Base-by-base conservation (phyloP, 2,113 vertebrate genomes). In the Sialia sialis region DNA sequence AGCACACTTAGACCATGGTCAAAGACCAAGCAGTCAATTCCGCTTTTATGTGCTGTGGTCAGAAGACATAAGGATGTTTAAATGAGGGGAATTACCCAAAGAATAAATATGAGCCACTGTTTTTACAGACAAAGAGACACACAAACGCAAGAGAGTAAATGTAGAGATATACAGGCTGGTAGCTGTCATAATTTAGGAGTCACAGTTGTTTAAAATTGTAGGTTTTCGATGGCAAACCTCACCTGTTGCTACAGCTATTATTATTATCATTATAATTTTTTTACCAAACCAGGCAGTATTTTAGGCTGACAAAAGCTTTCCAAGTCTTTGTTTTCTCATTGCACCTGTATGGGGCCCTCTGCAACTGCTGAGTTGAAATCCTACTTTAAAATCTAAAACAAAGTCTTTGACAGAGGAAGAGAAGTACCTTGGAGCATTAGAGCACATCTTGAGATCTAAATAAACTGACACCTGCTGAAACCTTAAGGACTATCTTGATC, bases 181-280 rank as follows among this genome's bases (percentile, higher is more conserved):
- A 79, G 79, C 74, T 96, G 60, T 85, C 78, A 76, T 64, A 54
- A 78, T 93, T 32, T 32, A n/a, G 63, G 56, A 94, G 89, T 73
- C 67, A 94, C 84, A 95, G 93, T 94, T 97, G 92, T 91, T 97
- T 93, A 91, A 96, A 98, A 97, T 96, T 95, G 91, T 67, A 94
- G 88, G 95, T 90, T 97, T 97, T 94, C 54, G 41, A 49, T 89
- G 55, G 84, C 87, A 96, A 97, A 70, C 68, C 23, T 96, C 92
- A 97, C 87, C 85, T 73, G 23, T 92, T 3, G 0, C 56, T 90
- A 73, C 93, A 95, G 91, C 93, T 77, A 43, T 59, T 98, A 16
- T 13, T 66, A 30, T 49, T 90, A 97, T 96, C 96, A 95, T 96
- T 97, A 95, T 93, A 93, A 96, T 97, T 97, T 95, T 98, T 98